Evolutionary conservation across 2,888 invertebrate species (phyloP), one percentile per base, ranked within the genome.

Genomic region (Mythimna ferrago): DNA sequence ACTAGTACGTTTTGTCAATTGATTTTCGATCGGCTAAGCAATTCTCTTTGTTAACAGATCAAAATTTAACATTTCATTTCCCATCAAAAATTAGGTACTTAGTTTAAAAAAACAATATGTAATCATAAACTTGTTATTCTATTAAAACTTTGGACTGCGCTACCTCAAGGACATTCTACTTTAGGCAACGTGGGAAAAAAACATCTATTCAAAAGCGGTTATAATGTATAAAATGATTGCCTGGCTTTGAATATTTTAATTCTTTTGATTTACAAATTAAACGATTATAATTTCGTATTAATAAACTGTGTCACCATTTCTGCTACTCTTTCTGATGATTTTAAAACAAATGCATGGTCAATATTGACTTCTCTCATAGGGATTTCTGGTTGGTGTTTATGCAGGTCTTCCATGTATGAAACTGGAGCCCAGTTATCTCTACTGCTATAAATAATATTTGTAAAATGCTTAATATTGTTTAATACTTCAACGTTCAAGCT

Each of bases 391-490:
- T 94, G 82, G 53, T 90, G 90, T 73, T 80, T 80, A 78, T 87
- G 90, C 73, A 99, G 92, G 78, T 98, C 97, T 41, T 97, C 94
- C 89, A 97, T 98, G 89, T 98, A 98, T 57, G 94, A 92, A 0
- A 97, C 86, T 0, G 99, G 99, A 66, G 97, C 98, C 99, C 99
- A 99, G 10, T 97, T 97, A 93, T 99, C 99, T 6, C 90, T 96
- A 6, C 96, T 94, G 14, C 98, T 98, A 92, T 99, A 99, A 90
- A 98, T 98, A 64, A 99, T 97, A 88, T 93, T 92, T 16, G 92
- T 93, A 10, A 89, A 72, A 83, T 90, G 85, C 90, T 97, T 98
- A 3, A 99, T 93, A 86, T 97, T 97, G 19, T 97, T 91, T 61
- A 99, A 94, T 61, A 97, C 92, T 9, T 97, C 96, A 71, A 94